phyloP scores from a whole-genome alignment of 2,113 vertebrate species.

The Chloropsis cyanopogon region DNA sequence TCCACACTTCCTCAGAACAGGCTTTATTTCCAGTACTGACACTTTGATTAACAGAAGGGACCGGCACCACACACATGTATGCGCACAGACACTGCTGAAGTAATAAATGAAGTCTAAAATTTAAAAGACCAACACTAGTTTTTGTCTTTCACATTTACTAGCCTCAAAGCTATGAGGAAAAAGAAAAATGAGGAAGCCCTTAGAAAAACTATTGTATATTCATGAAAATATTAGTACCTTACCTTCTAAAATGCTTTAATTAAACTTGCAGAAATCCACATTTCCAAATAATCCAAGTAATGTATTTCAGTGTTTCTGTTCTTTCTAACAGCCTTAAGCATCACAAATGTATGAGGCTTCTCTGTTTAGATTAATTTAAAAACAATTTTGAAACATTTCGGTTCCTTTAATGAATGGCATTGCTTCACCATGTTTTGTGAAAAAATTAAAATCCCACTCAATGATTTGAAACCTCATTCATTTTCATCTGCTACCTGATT shows the following conservation, averaged over 20 bases:
- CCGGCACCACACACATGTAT: accelerated
- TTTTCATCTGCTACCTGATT: background rate
- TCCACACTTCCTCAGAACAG: background rate
- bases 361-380: background rate
- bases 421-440: constrained; percentile 8
- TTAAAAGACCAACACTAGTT: background rate
- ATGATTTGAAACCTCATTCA: constrained; percentile 27
- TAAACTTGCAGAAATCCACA: background rate
- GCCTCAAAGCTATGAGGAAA: background rate
- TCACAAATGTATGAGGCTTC: background rate
- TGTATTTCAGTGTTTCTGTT: background rate
- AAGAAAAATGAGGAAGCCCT: background rate
- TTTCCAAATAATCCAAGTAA: background rate
- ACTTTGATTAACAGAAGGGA: background rate
- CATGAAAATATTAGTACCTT: background rate
- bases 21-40: background rate
- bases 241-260: background rate
- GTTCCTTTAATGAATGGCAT: constrained; percentile 20
- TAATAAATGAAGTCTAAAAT: background rate
- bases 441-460: constrained; percentile 26
- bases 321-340: background rate
- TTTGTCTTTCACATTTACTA: background rate
- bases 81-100: background rate
- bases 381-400: background rate
- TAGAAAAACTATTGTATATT: background rate